phyloP scores from a whole-genome alignment of 2,113 vertebrate genomes.

The Gallinago undulata region DNA sequence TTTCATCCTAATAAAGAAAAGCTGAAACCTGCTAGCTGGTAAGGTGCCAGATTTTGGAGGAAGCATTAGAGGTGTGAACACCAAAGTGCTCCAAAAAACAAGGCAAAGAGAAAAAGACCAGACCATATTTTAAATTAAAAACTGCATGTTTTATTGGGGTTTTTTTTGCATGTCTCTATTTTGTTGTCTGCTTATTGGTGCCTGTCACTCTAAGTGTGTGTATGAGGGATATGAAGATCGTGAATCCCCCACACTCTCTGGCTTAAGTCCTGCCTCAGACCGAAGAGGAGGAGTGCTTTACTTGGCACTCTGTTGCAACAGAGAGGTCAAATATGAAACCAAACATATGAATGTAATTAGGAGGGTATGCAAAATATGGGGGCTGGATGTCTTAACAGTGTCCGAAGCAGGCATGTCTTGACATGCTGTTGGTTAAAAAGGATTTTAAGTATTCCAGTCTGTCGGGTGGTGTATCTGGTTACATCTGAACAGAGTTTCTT shows the following conservation, averaged over 20 bases:
- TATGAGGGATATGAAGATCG: background rate
- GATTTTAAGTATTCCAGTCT: slow-evolving; percentile 64
- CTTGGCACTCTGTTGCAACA: slow-evolving; percentile 19
- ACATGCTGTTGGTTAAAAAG: slow-evolving; percentile 58
- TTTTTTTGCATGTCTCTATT: background rate
- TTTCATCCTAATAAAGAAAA: slow-evolving; percentile 5
- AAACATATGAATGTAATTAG: slow-evolving; percentile 65
- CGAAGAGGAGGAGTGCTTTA: background rate
- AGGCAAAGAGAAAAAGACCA: background rate
- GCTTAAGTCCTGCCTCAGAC: background rate
- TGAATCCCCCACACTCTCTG: background rate
- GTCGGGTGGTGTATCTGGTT: slow-evolving; percentile 54
- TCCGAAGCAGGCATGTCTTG: slow-evolving; percentile 63
- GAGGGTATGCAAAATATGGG: slow-evolving; percentile 63
- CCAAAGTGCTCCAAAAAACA: background rate
- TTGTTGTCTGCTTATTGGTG: background rate
- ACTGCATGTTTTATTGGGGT: background rate
- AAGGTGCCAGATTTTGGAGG: background rate
- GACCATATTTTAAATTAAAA: background rate
- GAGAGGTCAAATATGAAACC: slow-evolving; percentile 58
- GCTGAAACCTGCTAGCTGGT: slow-evolving; percentile 3
- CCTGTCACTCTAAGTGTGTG: background rate
- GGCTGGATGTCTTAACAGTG: slow-evolving; percentile 56
- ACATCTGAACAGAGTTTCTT: slow-evolving; percentile 40
- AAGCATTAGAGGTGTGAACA: slow-evolving; percentile 39